A percentile compares a stretch with the other conserved stretches of the same genome.
Conservation (phyloP, 2,797 vertebrate species). For the Crocodylus rhombifer region DNA sequence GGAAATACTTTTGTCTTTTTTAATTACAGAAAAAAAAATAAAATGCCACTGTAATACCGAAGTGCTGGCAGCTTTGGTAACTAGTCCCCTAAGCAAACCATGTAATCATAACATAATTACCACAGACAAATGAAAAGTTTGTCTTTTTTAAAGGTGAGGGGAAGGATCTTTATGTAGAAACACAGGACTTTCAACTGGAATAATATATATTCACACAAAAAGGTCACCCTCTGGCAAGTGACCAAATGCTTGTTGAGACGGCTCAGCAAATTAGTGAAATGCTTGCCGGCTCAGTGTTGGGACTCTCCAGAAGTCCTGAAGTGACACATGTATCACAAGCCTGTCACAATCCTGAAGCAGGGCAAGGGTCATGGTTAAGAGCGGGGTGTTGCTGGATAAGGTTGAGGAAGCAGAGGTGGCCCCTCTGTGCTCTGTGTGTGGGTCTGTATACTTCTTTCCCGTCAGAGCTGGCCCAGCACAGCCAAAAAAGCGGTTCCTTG, state of each 20-base stretch:
- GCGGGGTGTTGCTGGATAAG: conserved; percentile 80
- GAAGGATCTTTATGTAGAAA: conserved; percentile 25
- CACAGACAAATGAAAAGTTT: conserved; percentile 57
- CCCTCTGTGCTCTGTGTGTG: conserved; percentile 81
- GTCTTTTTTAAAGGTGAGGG: background rate
- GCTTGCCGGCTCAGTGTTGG: conserved; percentile 73
- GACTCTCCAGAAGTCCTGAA: conserved; percentile 80
- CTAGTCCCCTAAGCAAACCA: conserved; percentile 69
- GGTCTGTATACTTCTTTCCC: conserved; percentile 85
- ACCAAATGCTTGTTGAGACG: conserved; percentile 72
- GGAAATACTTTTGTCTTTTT: conserved; percentile 66
- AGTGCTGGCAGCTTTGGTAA: conserved; percentile 72
- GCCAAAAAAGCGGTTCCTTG: conserved; percentile 89
- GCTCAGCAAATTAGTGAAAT: conserved; percentile 63
- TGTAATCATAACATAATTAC: conserved; percentile 72
- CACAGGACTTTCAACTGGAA: conserved; percentile 28
- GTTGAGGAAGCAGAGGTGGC: conserved; percentile 84
- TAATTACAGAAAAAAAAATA: conserved; percentile 49
- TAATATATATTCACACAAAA: background rate
- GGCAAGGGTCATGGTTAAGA: conserved; percentile 77
- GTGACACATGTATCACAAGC: conserved; percentile 88
- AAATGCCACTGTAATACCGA: conserved; percentile 68
- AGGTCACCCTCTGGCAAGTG: conserved; percentile 39
- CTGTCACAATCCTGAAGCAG: conserved; percentile 83
- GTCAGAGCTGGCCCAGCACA: conserved; percentile 79